Conservation (phyloP, 2,113 vertebrate species). For the Sander vitreus region DNA sequence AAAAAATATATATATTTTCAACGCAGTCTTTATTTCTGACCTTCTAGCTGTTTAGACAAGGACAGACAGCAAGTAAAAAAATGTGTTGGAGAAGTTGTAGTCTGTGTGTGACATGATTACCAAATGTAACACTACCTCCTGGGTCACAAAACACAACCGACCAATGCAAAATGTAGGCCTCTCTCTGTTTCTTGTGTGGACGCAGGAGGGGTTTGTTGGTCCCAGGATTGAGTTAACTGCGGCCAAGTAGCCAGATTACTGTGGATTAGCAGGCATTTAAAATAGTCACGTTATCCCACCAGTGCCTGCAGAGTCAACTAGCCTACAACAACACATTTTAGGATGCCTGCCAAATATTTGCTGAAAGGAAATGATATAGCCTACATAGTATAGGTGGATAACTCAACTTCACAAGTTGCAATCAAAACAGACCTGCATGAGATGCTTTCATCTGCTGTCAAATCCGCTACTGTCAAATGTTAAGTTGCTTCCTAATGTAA, state of each 20-base stretch:
- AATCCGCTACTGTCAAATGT: background rate
- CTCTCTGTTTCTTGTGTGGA: conserved; percentile 4
- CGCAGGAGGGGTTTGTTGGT: conserved; percentile 36
- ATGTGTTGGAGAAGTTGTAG: conserved; percentile 22
- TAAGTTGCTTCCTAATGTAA: background rate
- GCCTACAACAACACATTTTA: conserved; percentile 68
- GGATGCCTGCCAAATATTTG: conserved; percentile 30
- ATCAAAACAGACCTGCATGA: background rate
- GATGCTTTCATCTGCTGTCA: conserved; percentile 1
- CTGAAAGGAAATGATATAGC: background rate
- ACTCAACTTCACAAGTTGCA: background rate
- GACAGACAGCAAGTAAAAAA: conserved; percentile 28
- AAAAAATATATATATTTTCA: background rate
- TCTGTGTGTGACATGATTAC: conserved; percentile 39
- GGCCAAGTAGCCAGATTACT: conserved; percentile 81
- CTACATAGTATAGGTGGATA: background rate
- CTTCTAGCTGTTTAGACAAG: conserved; percentile 58
- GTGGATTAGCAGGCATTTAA: conserved; percentile 82
- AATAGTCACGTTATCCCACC: conserved; percentile 83
- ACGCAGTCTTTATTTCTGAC: conserved; percentile 45
- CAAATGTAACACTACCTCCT: conserved; percentile 42
- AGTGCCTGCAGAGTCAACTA: conserved; percentile 66
- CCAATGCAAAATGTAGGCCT: conserved; percentile 17
- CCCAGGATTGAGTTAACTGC: conserved; percentile 79
- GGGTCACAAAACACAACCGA: conserved; percentile 24